Percentiles rank a stretch among this genome's conserved stretches.
These are phyloP conservation scores for Ceriagrion tenellum DNA, from an alignment of 2,888 invertebrate species.

Conservation along the genomic window DNA sequence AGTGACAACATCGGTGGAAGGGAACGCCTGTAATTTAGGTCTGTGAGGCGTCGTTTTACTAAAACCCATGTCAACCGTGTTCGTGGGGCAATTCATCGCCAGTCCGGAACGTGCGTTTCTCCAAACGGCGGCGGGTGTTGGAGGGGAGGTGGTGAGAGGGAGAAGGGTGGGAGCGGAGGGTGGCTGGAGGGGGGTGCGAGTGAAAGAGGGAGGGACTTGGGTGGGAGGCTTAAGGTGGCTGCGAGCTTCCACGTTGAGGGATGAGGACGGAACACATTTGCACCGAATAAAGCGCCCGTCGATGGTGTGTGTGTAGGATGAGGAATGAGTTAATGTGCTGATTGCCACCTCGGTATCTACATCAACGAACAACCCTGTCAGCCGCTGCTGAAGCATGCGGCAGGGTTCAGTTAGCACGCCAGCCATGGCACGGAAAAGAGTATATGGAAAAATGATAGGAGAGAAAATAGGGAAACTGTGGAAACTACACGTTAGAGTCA, in stretches of 20 bases:
- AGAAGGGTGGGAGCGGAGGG: background rate
- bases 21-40: constrained; percentile 65
- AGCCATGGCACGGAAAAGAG: no score
- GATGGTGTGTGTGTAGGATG: background rate
- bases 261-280: background rate
- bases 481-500: no score
- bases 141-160: background rate
- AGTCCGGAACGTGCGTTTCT: constrained; percentile 58
- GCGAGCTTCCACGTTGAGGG: no score
- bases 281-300: constrained; percentile 39
- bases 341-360: background rate
- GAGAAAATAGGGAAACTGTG: no score
- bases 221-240: background rate
- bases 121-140: background rate
- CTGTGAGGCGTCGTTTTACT: constrained; percentile 66
- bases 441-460: no score
- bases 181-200: background rate
- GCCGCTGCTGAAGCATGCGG: no score
- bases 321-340: constrained; percentile 7
- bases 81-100: constrained; percentile 64
- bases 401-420: no score
- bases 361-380: no score
- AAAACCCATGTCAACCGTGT: constrained; percentile 67
- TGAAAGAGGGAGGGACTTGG: background rate
- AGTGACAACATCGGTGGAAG: background rate